These are phyloP conservation scores for Drosophila virilis DNA, from an alignment of 1,140 invertebrate genomes.

Conservation along the genomic window DNA sequence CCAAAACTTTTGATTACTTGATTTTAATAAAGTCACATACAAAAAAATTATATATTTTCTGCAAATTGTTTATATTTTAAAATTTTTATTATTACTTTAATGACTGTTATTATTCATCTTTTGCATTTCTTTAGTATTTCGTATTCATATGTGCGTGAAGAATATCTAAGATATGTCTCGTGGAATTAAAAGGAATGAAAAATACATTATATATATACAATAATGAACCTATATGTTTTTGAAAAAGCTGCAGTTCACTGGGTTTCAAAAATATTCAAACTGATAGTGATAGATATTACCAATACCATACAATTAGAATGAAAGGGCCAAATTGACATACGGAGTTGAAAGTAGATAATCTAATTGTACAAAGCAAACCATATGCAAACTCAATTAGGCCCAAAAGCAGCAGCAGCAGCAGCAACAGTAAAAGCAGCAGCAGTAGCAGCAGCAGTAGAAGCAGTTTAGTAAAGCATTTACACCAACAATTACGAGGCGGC, in stretches of 20 bases:
- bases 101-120: too few species aligned
- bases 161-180: too few species aligned
- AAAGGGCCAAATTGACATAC: conserved; percentile 1
- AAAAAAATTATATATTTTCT: too few species aligned
- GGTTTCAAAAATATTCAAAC: background rate
- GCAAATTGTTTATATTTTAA: too few species aligned
- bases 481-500: conserved; percentile 25
- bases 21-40: too few species aligned
- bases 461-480: conserved; percentile 21
- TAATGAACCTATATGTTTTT: too few species aligned
- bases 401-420: conserved; percentile 23
- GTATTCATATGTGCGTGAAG: too few species aligned
- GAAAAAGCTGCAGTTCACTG: background rate
- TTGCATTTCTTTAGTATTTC: too few species aligned
- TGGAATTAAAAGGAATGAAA: too few species aligned
- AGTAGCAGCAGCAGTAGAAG: conserved; percentile 1
- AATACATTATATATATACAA: too few species aligned
- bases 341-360: conserved; percentile 42
- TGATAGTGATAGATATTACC: conserved; percentile 4
- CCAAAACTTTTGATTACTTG: too few species aligned
- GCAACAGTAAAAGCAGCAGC: conserved; percentile 16
- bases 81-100: too few species aligned
- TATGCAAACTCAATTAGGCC: conserved; percentile 61
- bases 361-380: conserved; percentile 64
- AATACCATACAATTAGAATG: conserved; percentile 6